Evolutionary conservation across 2,113 vertebrate genomes (phyloP).

Genomic region (Recurvirostra avosetta): DNA sequence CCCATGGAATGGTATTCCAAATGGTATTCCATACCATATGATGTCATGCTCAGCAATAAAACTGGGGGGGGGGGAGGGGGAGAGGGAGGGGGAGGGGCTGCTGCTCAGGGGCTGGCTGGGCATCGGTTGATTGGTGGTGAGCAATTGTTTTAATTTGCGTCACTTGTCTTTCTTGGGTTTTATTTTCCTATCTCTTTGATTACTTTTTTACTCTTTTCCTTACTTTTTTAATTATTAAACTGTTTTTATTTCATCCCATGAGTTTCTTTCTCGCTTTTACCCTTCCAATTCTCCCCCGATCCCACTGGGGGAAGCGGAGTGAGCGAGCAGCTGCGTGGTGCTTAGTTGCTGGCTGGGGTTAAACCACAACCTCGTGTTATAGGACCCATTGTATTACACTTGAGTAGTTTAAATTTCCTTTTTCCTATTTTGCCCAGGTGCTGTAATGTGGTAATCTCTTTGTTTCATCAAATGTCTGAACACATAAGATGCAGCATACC

Average conservation of each 20-base stretch:
- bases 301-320: accelerated
- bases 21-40: no score
- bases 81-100: no score
- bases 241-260: not conserved
- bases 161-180: not conserved
- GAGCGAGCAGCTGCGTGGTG: not conserved
- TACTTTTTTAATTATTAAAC: not conserved
- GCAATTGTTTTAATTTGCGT: not conserved
- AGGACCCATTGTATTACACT: not conserved
- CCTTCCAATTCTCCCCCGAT: not conserved
- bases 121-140: accelerated
- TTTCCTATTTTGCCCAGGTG: not conserved
- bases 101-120: not conserved
- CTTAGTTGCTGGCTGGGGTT: not conserved
- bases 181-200: not conserved
- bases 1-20: no score
- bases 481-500: not conserved
- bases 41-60: not conserved
- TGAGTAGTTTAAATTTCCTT: not conserved
- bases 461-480: not conserved
- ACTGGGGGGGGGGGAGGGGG: no score
- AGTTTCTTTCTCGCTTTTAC: not conserved
- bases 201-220: not conserved
- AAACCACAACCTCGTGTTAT: not conserved
- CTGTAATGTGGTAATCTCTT: not conserved